Base-by-base conservation (phyloP, 2,797 vertebrate species). In the Poecile montanus region DNA sequence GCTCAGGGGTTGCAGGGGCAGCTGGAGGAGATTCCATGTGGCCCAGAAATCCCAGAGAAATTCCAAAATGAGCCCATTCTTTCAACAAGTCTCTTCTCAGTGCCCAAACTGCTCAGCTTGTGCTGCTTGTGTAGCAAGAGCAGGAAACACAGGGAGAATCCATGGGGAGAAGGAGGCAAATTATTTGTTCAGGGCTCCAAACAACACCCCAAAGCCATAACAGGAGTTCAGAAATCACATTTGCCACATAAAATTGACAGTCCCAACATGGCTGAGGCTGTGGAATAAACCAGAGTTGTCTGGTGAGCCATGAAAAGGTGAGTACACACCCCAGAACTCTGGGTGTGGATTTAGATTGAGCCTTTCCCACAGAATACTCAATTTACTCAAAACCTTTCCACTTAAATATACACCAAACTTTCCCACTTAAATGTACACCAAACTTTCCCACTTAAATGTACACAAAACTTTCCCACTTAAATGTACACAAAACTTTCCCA, bases 261-360 rank as follows among this genome's bases (percentile, higher is more conserved):
- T 16, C 75, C 40, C 8, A n/a, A 21, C 12, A 3, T 42, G 42
- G 42, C 16, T 18, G 25, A 7, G 3, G 36, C 18, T 70, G 36
- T 2, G 51, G 30, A 32, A 45, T 30, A 60, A 62, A 30, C 0
- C 8, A 51, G 29, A 38, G 11, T 2, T 71, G 29, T 11, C 45
- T 8, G 42, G 4, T 3, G 25, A 44, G 25, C 44, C 6, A 7
- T 13, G 47, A 42, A 47, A 63, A 78, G 36, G 40, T 22, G 50
- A 4, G 11, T 26, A 10, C 13, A 5, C 7, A 23, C 2, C 34
- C 25, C 29, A 60, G 22, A 23, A 53, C 6, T 12, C 29, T 19
- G 10, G 1, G 12, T 1, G 0, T 20, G 25, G 56, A 29, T 53
- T 73, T 16, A 63, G 5, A 50, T 2, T 3, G 2, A 36, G 36